Evolutionary conservation across 2,797 vertebrate species (phyloP), one percentile per base, ranked within the genome.

Genomic region (Esox lucius): DNA sequence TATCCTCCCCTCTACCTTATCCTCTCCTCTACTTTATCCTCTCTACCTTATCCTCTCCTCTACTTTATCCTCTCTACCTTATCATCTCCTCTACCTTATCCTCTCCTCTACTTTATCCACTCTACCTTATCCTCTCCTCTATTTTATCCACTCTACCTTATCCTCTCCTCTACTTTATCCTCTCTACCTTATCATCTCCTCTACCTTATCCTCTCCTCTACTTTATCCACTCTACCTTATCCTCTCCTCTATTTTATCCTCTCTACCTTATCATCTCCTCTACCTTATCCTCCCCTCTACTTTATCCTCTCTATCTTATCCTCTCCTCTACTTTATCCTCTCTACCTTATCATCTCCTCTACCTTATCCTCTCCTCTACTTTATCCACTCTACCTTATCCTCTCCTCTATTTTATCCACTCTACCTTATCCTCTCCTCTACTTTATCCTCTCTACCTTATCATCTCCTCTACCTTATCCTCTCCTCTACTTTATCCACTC

Each of bases 331-430:
- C 75, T n/a, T n/a, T n/a, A n/a, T 5, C 49, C 49, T 1, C 94
- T 90, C 48, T 65, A 75, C 73, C 77, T 76, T 73, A 16, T 24
- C 35, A 51, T 3, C 19, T n/a, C 1, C 56, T 8, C 5, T 12
- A 17, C n/a, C 59, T 4, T 7, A 24, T 19, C 22, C 0, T 1
- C 16, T 33, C 39, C 0, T 73, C 80, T 79, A 78, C 76, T n/a
- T n/a, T n/a, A n/a, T n/a, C n/a, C n/a, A n/a, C n/a, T n/a, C n/a
- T n/a, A n/a, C n/a, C 9, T 3, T 11, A 75, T 75, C 75, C 74
- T 51, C 46, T 66, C 73, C 80, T 80, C 85, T 62, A 75, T 75
- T n/a, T n/a, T n/a, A n/a, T 1, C 94, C 90, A 93, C 94, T 72
- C 48, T 65, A 75, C 73, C 77, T 76, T 73, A 16, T 24, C 35